Conservation (phyloP, 2,888 invertebrate genomes). For the Apoda limacodes region DNA sequence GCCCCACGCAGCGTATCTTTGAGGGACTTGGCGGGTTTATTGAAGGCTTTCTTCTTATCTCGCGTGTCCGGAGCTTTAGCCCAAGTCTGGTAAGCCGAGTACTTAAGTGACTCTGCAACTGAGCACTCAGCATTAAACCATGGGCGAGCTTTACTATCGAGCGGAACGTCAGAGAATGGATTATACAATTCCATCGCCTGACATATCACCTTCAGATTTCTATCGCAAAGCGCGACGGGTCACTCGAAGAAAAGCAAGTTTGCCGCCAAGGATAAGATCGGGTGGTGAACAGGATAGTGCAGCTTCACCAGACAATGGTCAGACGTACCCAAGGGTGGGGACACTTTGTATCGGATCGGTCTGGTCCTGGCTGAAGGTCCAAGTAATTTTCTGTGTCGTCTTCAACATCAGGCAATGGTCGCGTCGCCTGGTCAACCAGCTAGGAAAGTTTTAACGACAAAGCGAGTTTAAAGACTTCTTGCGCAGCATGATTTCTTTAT, state of each 20-base stretch:
- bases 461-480: constrained; percentile 11
- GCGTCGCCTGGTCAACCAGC: constrained; percentile 6
- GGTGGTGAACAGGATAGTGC: no score
- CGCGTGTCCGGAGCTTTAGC: constrained; percentile 6
- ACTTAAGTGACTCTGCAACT: constrained; percentile 5
- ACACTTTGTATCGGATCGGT: constrained; percentile 11
- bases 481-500: constrained; percentile 15
- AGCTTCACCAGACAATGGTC: constrained; percentile 15
- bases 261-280: constrained; percentile 16
- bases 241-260: constrained; percentile 10
- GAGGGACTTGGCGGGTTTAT: constrained; percentile 8
- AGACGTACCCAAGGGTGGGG: constrained; percentile 12
- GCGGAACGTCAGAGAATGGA: no score
- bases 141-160: constrained; percentile 6
- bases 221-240: constrained; percentile 6
- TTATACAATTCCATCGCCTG: constrained; percentile 13
- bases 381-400: constrained; percentile 16
- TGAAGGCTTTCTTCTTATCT: constrained; percentile 7
- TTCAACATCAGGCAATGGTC: constrained; percentile 9
- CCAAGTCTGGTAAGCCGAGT: constrained; percentile 11
- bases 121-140: constrained; percentile 12
- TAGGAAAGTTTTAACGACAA: constrained; percentile 7
- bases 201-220: constrained; percentile 8
- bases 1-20: constrained; percentile 5
- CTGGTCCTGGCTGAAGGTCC: constrained; percentile 18